Conservation (phyloP, 1,140 invertebrate species). For the Nephotettix cincticeps region DNA sequence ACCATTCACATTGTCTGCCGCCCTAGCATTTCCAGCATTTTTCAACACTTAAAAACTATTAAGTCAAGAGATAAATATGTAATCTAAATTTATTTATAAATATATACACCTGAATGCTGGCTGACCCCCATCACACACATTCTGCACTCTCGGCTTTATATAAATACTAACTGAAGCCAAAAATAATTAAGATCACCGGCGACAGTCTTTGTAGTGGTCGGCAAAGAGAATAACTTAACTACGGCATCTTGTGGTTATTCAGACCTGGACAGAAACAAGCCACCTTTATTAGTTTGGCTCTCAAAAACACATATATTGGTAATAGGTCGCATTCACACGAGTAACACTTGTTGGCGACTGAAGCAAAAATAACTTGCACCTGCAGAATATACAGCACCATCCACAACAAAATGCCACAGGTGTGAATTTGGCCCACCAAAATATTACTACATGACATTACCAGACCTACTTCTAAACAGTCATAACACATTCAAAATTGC, state of each 20-base stretch:
- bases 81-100: conserved; percentile 21
- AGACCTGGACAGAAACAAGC: conserved; percentile 39
- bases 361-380: too few species aligned
- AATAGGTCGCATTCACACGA: too few species aligned
- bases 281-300: conserved; percentile 38
- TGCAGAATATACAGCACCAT: too few species aligned
- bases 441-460: too few species aligned
- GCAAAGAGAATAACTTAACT: conserved; percentile 31
- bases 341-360: too few species aligned
- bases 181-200: conserved; percentile 29
- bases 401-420: too few species aligned
- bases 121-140: conserved; percentile 46
- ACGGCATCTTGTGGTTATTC: conserved; percentile 40
- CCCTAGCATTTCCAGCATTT: conserved; percentile 22
- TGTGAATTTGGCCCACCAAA: too few species aligned
- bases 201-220: conserved; percentile 12
- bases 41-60: conserved; percentile 22
- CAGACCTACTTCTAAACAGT: too few species aligned
- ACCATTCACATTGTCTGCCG: conserved; percentile 43
- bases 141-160: conserved; percentile 46
- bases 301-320: too few species aligned
- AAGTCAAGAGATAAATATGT: neutral
- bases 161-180: conserved; percentile 25
- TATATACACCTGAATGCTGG: conserved; percentile 36
- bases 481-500: too few species aligned